A percentile compares a stretch with the other conserved stretches of the same genome.
Conservation (phyloP, 92 coral and sea anemone genomes). For the Epizoanthus stellaris region DNA sequence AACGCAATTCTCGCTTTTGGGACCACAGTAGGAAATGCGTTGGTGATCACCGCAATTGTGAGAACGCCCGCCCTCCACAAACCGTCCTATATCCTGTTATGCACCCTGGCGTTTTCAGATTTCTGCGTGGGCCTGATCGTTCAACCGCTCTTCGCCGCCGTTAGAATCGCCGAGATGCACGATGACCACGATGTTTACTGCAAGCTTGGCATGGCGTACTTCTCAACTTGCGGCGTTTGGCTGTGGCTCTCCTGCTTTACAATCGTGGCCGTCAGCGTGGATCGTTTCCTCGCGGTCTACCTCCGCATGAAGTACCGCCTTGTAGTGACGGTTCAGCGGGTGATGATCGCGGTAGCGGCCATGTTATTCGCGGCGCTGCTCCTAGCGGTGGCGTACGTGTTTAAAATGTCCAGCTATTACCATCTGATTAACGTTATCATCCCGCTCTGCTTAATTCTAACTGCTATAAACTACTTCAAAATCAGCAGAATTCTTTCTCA, state of each 20-base stretch:
- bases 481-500: conserved; percentile 1
- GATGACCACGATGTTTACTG: conserved; percentile 21
- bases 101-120: conserved; percentile 30
- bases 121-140: conserved; percentile 35
- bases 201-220: conserved; percentile 39
- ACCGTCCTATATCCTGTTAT: conserved; percentile 19
- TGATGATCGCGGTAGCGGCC: conserved; percentile 1
- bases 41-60: conserved; percentile 31
- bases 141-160: conserved; percentile 29
- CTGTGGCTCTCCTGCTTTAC: conserved; percentile 40
- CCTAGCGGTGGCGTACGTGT: conserved; percentile 39
- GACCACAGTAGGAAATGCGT: conserved; percentile 17
- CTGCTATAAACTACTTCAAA: conserved; percentile 30
- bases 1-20: conserved; percentile 33
- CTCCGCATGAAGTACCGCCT: conserved; percentile 41
- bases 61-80: conserved; percentile 28
- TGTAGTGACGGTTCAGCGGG: conserved; percentile 20
- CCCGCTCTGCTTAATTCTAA: conserved; percentile 19
- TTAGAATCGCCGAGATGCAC: conserved; percentile 30
- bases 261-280: conserved; percentile 41
- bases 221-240: conserved; percentile 39
- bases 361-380: conserved; percentile 29
- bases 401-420: conserved; percentile 35
- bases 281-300: conserved; percentile 41
- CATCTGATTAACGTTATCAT: conserved; percentile 36